These are phyloP conservation scores for Ectemnius continuus DNA, from an alignment of 2,888 invertebrate species.

Conservation along the genomic window DNA sequence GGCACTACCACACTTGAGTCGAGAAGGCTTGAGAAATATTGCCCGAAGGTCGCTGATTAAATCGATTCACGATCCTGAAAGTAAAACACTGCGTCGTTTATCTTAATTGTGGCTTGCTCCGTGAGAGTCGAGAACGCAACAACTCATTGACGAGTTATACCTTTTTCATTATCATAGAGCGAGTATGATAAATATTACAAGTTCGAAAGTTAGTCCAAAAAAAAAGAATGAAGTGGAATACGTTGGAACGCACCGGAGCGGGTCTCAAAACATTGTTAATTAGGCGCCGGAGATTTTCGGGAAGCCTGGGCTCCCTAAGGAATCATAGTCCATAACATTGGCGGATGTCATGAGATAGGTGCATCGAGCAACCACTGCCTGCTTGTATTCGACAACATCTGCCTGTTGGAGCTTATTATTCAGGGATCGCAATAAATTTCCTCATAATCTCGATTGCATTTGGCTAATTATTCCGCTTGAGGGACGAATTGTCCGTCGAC, in stretches of 20 bases:
- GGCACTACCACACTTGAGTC: slow-evolving; percentile 37
- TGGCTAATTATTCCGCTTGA: slow-evolving; percentile 39
- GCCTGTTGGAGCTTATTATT: slow-evolving; percentile 4
- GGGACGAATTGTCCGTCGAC: slow-evolving; percentile 37
- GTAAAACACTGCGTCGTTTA: slow-evolving; percentile 13
- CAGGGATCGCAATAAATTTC: slow-evolving; percentile 6
- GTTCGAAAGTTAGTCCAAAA: not conserved
- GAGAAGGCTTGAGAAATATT: slow-evolving; percentile 42
- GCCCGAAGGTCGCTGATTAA: slow-evolving; percentile 46
- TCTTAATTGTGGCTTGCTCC: too few relatives aligned
- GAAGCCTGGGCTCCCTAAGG: not conserved
- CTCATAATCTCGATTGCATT: slow-evolving; percentile 6
- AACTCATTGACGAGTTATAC: too few relatives aligned
- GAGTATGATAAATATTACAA: not conserved
- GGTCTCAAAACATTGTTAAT: not conserved
- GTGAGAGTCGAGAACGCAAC: too few relatives aligned
- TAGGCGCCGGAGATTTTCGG: not conserved
- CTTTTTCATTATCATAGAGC: too few relatives aligned
- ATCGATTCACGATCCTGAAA: slow-evolving; percentile 40
- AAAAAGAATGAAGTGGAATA: not conserved
- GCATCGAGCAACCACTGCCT: not conserved
- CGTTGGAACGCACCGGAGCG: not conserved
- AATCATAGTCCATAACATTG: slow-evolving; percentile 3
- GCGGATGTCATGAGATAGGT: not conserved
- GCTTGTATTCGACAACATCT: not conserved